Evolutionary conservation across 1,140 invertebrate genomes (phyloP).

Genomic region (Tribolium madens): DNA sequence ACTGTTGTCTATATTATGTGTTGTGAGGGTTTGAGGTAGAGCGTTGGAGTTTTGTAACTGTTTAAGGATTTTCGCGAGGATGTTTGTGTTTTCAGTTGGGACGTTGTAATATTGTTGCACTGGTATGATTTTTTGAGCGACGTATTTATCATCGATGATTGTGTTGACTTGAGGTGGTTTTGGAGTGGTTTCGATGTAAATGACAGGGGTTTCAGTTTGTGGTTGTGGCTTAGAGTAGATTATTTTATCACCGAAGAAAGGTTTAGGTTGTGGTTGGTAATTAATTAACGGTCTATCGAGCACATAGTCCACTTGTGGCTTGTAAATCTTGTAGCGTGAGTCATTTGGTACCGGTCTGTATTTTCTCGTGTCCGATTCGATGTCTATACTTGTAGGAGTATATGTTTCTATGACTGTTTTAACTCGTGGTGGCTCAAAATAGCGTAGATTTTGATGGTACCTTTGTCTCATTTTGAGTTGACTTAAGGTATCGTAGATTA

Average conservation of each 20-base stretch:
- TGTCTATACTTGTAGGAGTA: constrained; percentile 61
- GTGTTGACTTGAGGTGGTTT: constrained; percentile 12
- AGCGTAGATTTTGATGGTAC: not conserved
- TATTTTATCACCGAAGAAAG: constrained; percentile 5
- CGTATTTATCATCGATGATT: constrained; percentile 18
- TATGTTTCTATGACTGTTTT: constrained; percentile 63
- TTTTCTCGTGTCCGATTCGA: constrained; percentile 33
- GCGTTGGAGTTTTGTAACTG: constrained; percentile 79
- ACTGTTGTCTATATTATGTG: constrained; percentile 81
- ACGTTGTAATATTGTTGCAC: not conserved
- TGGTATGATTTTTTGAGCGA: constrained; percentile 15
- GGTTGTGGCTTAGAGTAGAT: not conserved
- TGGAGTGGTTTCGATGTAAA: not conserved
- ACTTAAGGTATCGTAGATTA: constrained; percentile 62
- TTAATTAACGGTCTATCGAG: not conserved
- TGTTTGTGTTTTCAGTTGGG: constrained; percentile 25
- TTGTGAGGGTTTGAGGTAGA: constrained; percentile 78
- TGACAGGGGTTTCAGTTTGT: constrained; percentile 12
- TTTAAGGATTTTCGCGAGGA: constrained; percentile 69
- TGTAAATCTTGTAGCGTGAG: not conserved
- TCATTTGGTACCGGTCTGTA: not conserved
- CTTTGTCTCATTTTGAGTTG: constrained; percentile 58
- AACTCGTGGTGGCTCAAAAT: constrained; percentile 41
- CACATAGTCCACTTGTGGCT: constrained; percentile 5
- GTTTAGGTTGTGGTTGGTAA: constrained; percentile 24